Base-by-base conservation (phyloP, 2,888 invertebrate species). In the Nysson spinosus region DNA sequence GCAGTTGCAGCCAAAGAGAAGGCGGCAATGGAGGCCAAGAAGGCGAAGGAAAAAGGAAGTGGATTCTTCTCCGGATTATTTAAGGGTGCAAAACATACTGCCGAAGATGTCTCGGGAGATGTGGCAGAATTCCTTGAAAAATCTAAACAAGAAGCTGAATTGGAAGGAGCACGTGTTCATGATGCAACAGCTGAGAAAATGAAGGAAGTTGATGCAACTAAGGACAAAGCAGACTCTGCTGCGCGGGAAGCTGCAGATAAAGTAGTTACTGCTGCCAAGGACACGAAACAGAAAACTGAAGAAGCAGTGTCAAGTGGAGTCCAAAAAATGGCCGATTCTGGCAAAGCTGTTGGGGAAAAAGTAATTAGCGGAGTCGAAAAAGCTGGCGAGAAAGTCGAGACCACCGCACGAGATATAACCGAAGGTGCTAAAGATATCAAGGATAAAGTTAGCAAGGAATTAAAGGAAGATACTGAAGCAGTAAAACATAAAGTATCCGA, bases 181-280 rank as follows among this genome's bases (percentile, higher is more conserved):
- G 90, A 90, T 12, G 77, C 75, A 11, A 50, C 74, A 16, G 49
- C 49, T 0, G 43, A 56, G 35, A n/a, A 40, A 5, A 52, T 57
- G 28, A 69, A 62, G 35, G 51, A 51, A 9, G 22, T 34, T 1
- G 20, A 26, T n/a, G 70, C 64, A 12, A 77, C 82, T 7, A 55
- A 56, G n/a, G 89, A 88, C 80, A 88, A 89, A 79, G 89, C 49
- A n/a, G 32, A 50, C 20, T 43, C 47, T 5, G 28, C 39, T 49
- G 14, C 32, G 3, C 35, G 24, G 1, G 24, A 72, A 68, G 30
- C 77, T 77, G 68, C 70, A 72, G 20, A 58, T 6, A 58, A 51
- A 9, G 37, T 32, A 2, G 46, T 51, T n/a, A 58, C 69, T 4
- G 58, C 55, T 4, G 24, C 44, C 4, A 70, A 69, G 44, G 71